Percentiles rank a stretch among this genome's conserved stretches.
These are phyloP conservation scores for Potorous gilbertii DNA, from an alignment of 2,797 vertebrate species.

Conservation along the genomic window DNA sequence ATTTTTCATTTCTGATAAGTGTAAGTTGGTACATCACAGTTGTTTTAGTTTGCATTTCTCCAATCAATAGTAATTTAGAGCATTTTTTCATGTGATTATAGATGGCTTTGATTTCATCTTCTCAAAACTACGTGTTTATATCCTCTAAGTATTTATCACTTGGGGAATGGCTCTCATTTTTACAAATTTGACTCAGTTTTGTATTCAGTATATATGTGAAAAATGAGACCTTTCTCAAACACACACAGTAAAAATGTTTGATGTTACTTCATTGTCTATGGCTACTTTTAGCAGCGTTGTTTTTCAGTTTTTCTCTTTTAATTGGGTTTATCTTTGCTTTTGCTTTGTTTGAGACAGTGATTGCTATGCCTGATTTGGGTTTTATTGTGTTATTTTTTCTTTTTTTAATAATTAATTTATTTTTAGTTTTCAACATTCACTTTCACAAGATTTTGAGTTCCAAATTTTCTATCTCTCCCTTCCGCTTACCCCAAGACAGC, in stretches of 20 bases:
- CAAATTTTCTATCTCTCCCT: too few species aligned
- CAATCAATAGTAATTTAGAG: neutral
- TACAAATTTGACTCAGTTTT: neutral
- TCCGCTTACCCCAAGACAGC: too few species aligned
- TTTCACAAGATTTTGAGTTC: too few species aligned
- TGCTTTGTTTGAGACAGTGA: neutral
- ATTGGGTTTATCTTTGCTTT: neutral
- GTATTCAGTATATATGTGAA: neutral
- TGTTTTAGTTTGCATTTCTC: neutral
- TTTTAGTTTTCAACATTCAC: too few species aligned
- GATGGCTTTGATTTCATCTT: neutral
- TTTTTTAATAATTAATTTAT: too few species aligned
- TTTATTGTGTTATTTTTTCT: too few species aligned
- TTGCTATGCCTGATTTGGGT: neutral
- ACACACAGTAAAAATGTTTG: neutral
- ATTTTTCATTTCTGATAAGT: neutral
- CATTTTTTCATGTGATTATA: neutral
- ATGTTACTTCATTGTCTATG: neutral
- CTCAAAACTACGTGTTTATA: neutral
- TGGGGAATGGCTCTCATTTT: neutral
- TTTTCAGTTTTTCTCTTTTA: neutral
- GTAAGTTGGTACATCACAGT: neutral
- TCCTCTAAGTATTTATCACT: neutral
- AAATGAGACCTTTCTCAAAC: neutral
- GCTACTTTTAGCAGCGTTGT: neutral